Percentiles rank a stretch among this genome's conserved stretches.
phyloP scores from a whole-genome alignment of 1,140 invertebrate species.

The Leptinotarsa undecemlineata region DNA sequence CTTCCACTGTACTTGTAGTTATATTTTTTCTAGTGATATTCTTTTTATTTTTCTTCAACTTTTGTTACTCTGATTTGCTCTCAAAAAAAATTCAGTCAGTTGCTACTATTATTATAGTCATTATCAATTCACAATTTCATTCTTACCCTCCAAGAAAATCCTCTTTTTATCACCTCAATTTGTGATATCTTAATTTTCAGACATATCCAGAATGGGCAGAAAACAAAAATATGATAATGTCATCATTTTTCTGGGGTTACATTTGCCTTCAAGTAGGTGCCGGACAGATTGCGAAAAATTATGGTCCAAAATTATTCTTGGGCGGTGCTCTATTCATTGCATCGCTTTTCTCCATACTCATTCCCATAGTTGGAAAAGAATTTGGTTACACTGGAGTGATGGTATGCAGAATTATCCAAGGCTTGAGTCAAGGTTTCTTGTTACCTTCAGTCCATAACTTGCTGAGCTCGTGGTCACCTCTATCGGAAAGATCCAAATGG shows the following conservation, averaged over 20 bases:
- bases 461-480: slow-evolving; percentile 41
- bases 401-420: slow-evolving; percentile 41
- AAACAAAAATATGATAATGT: slow-evolving; percentile 61
- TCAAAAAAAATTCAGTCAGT: too few species aligned
- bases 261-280: slow-evolving; percentile 65
- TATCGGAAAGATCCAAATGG: slow-evolving; percentile 39
- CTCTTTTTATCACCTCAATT: too few species aligned
- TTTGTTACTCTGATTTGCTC: too few species aligned
- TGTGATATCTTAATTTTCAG: background rate
- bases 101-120: too few species aligned
- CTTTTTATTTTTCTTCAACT: too few species aligned
- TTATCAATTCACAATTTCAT: too few species aligned
- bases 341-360: slow-evolving; percentile 58
- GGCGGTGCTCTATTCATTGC: slow-evolving; percentile 59
- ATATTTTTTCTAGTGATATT: too few species aligned
- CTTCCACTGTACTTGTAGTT: too few species aligned
- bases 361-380: slow-evolving; percentile 34
- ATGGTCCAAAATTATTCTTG: slow-evolving; percentile 67
- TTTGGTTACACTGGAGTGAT: slow-evolving; percentile 38
- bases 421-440: slow-evolving; percentile 43
- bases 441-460: slow-evolving; percentile 39
- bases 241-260: slow-evolving; percentile 72
- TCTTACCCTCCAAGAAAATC: too few species aligned
- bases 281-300: slow-evolving; percentile 67
- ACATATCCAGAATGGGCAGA: slow-evolving; percentile 54